Percentiles rank a stretch among this genome's conserved stretches.
These are phyloP conservation scores for Esox masquinongy DNA, from an alignment of 2,797 vertebrate species.

Conservation along the genomic window DNA sequence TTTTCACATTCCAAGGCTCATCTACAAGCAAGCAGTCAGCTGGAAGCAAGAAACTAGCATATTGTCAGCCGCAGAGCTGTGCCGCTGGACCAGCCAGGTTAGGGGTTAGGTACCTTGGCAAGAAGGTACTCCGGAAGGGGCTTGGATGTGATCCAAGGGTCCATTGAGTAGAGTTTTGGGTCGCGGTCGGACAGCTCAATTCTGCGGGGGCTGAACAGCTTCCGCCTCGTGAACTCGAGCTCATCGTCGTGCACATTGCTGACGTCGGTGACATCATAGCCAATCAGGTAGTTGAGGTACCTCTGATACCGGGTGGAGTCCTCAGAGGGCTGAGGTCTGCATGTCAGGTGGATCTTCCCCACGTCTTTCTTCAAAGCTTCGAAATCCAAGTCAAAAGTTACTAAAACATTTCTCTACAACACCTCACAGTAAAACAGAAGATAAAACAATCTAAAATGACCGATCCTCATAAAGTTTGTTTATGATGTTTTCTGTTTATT, in stretches of 20 bases:
- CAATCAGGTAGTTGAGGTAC: slow-evolving; percentile 90
- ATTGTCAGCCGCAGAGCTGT: not conserved
- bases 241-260: slow-evolving; percentile 98
- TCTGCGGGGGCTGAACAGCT: slow-evolving; percentile 90
- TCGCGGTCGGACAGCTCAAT: slow-evolving; percentile 86
- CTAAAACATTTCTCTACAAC: not conserved
- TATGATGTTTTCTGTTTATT: not conserved
- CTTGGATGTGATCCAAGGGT: slow-evolving; percentile 90
- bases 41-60: not conserved
- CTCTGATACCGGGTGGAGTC: slow-evolving; percentile 87
- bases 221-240: slow-evolving; percentile 93
- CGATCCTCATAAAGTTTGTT: too few species aligned
- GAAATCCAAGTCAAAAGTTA: not conserved
- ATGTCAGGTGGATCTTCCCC: slow-evolving; percentile 88
- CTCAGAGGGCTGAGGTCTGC: slow-evolving; percentile 77
- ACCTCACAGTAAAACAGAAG: not conserved
- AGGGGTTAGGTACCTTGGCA: slow-evolving; percentile 66
- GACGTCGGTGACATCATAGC: slow-evolving; percentile 94
- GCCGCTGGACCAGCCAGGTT: not conserved
- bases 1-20: not conserved
- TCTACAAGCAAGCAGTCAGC: not conserved
- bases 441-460: too few species aligned
- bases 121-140: slow-evolving; percentile 86
- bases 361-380: slow-evolving; percentile 83
- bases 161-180: slow-evolving; percentile 89